Evolutionary conservation across 2,113 vertebrate genomes (phyloP).

Genomic region (Antechinus flavipes): DNA sequence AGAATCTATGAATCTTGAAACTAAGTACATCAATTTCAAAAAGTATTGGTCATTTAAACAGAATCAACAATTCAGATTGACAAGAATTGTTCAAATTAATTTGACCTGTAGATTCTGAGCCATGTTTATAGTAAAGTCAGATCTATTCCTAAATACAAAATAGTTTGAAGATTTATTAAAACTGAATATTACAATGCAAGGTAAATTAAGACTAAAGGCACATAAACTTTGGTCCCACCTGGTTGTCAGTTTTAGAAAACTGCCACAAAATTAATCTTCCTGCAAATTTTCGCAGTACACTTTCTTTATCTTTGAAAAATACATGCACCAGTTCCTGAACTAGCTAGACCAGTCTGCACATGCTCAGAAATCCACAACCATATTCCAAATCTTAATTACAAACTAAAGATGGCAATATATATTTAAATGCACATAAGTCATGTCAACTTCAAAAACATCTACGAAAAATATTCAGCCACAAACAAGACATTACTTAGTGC

Average conservation of each 20-base stretch:
- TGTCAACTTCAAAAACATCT: slow-evolving; percentile 91
- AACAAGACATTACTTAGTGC: slow-evolving; percentile 93
- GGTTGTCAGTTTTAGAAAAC: slow-evolving; percentile 93
- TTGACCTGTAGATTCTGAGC: slow-evolving; percentile 90
- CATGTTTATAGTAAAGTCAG: slow-evolving; percentile 92
- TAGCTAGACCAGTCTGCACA: slow-evolving; percentile 91
- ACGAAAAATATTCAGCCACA: slow-evolving; percentile 91
- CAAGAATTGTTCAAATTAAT: slow-evolving; percentile 87
- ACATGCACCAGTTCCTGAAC: slow-evolving; percentile 93
- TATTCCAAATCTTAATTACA: slow-evolving; percentile 90
- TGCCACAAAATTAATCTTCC: slow-evolving; percentile 90
- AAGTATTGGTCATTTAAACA: slow-evolving; percentile 91
- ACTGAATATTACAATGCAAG: slow-evolving; percentile 93
- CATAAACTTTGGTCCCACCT: slow-evolving; percentile 99
- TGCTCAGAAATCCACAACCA: slow-evolving; percentile 94
- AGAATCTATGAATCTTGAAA: slow-evolving; percentile 89
- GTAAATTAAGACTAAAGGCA: slow-evolving; percentile 99
- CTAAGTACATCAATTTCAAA: slow-evolving; percentile 90
- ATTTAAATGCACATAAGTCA: slow-evolving; percentile 90
- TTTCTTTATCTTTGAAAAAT: slow-evolving; percentile 88
- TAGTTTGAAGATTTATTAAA: slow-evolving; percentile 92
- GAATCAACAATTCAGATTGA: slow-evolving; percentile 87
- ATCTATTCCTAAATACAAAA: slow-evolving; percentile 93
- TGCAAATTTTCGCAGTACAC: slow-evolving; percentile 88
- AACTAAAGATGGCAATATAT: slow-evolving; percentile 92